Evolutionary conservation across 2,797 vertebrate genomes (phyloP).

Genomic region (Balearica regulorum): DNA sequence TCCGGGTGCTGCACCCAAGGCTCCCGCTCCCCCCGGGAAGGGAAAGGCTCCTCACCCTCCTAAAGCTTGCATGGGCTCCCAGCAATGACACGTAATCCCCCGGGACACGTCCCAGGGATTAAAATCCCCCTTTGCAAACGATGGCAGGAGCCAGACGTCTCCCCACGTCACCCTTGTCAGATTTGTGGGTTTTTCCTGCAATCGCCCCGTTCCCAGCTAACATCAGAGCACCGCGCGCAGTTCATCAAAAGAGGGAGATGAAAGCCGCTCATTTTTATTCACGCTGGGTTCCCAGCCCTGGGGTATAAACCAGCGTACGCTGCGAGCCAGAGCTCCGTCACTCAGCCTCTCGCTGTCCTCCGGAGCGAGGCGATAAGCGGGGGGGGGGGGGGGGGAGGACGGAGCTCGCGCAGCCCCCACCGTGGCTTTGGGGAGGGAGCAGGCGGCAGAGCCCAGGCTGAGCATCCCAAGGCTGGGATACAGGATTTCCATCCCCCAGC

Average conservation of each 20-base stretch:
- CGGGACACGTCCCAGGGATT: neutral
- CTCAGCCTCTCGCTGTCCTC: neutral
- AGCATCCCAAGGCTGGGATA: neutral
- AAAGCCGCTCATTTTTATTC: neutral
- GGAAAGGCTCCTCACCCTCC: neutral
- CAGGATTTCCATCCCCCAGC: neutral
- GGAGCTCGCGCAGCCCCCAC: fast-evolving
- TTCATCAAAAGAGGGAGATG: neutral
- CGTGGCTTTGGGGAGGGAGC: neutral
- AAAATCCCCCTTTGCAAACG: fast-evolving
- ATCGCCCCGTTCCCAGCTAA: neutral
- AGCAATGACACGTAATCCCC: neutral
- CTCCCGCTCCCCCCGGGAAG: fast-evolving
- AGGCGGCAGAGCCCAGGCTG: neutral
- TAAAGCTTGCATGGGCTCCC: neutral
- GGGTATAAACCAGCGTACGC: fast-evolving
- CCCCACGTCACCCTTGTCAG: fast-evolving
- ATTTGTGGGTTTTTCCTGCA: neutral
- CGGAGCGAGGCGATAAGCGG: fast-evolving
- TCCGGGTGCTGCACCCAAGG: neutral
- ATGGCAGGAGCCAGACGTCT: neutral
- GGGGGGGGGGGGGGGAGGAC: neutral
- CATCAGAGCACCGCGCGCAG: fast-evolving
- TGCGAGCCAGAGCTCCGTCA: fast-evolving
- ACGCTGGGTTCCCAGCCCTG: neutral